Evolutionary conservation across 2,797 vertebrate genomes (phyloP), one percentile per base, ranked within the genome.

Genomic region (Tokudaia muenninki): DNA sequence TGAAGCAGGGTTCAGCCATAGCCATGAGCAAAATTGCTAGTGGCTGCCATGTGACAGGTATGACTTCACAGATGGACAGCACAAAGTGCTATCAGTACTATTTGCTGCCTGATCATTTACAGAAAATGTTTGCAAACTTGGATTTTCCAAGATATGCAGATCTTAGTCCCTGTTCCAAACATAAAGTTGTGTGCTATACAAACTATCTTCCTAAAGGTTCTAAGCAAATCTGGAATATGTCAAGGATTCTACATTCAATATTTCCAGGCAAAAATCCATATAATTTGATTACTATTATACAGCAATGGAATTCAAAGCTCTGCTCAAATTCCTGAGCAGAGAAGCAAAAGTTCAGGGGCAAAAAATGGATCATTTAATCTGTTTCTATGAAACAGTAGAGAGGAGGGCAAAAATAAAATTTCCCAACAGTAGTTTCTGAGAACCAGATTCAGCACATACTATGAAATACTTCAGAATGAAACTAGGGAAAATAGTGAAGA

Each of bases 361-460:
- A 91, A 26, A 91, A 12, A 91, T 6, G 72, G 22, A 74, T 14
- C 6, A 77, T 13, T 88, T 70, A 47, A 37, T 81, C 52, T 79
- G 63, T 92, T 57, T 67, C n/a, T 74, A 12, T n/a, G 41, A 52
- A 87, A 17, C 37, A 87, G 50, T 90, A 75, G 21, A 83, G 65
- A 24, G 55, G 63, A 94, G 34, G 21, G 74, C 1, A 93, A 74
- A 87, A 86, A 74, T 19, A 84, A 87, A 87, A 77, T 94, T 79
- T 83, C 47, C 70, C 34, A 12, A 24, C 21, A 91, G 12, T 79
- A 83, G 84, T 80, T 87, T 93, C 50, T 87, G 22, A 87, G 13
- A 65, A 84, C 12, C 26, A 82, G 8, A 61, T 88, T 75, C 26
- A 59, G 84, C 37, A 59, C 1, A 34, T 7, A 72, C 11, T 41